Base-by-base conservation (phyloP, 2,797 vertebrate species). In the Melanotaenia parkinsoni region DNA sequence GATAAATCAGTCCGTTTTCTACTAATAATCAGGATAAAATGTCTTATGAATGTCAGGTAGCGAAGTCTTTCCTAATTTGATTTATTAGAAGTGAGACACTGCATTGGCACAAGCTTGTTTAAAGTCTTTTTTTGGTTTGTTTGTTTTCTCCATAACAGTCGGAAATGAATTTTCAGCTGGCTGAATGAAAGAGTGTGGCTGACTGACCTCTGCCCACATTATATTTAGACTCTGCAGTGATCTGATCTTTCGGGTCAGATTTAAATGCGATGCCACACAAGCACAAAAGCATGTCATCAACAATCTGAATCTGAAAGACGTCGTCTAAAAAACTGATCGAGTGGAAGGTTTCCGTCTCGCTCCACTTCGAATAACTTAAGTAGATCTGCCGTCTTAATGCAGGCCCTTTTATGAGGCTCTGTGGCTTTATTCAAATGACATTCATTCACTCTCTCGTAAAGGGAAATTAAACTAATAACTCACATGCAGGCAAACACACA, bases 401-500 rank as follows among this genome's bases (percentile, higher is more conserved):
- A 64, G 84, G 60, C 70, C 79, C 72, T 89, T 92, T 92, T 86
- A 90, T 77, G 87, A 86, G 79, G 65, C 81, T 65, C 81, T 11
- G 87, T 71, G 57, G 75, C 73, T 84, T 86, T 76, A 84, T 86
- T 86, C 79, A 86, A 89, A 88, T 84, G 65, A 61, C 81, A 28
- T 85, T 88, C 81, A 90, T 90, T 90, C 89, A 91, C 72, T 76
- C 79, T 77, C 73, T 37, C 80, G 83, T 91, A 91, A 92, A 91
- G 67, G 65, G 77, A 85, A 92, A 94, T 92, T 89, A 91, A 94
- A 93, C 69, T 80, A 63, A 84, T 92, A 90, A 89, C 72, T 94
- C 91, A 88, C 45, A 43, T n/a, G 3, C 51, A 18, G 30, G 77
- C 65, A 72, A 65, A 64, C 33, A 11, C 8, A 57, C 54, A 68